Evolutionary conservation across 2,113 vertebrate species (phyloP), one percentile per base, ranked within the genome.

Genomic region (Micronisus gabar): DNA sequence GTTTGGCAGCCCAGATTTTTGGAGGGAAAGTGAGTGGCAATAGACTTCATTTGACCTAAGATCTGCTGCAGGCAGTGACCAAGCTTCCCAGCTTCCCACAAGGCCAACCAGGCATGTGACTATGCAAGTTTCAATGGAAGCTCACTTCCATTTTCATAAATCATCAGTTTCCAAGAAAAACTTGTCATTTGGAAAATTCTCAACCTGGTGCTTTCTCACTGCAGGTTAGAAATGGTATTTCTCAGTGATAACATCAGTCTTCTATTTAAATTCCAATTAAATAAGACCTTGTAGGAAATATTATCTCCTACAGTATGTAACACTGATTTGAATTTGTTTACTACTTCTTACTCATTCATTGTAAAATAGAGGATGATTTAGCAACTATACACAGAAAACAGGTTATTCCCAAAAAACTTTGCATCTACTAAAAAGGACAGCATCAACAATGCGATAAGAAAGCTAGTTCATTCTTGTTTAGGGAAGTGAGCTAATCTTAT

Each of bases 401-500:
- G 12, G 9, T 90, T 76, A 71, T 92, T 85, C 23, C 78, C 53
- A 63, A n/a, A 96, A 95, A 66, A 34, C 20, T 43, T 83, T 56
- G 27, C 80, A 61, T 90, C 91, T 85, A 67, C 87, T 87, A 41
- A 84, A 66, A 50, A 84, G 65, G 70, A 84, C 17, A 34, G 11
- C 9, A 43, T 81, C 40, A 36, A 81, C 82, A 93, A 53, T 80
- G 92, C 86, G 84, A 97, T 96, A 97, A 97, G 90, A 83, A 91
- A 90, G 59, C 41, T 86, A 47, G 27, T 83, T 85, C 85, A 18
- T 94, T 94, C 84, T 93, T 91, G 59, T 73, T 73, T 75, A 70
- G 85, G 97, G 96, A 98, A 98, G 93, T 97, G 92, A 97, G 82
- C 76, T 97, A 94, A 97, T 97, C 90, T 90, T 92, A 88, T 96